Base-by-base conservation (phyloP, 1,140 invertebrate species). In the Macrobrachium nipponense region DNA sequence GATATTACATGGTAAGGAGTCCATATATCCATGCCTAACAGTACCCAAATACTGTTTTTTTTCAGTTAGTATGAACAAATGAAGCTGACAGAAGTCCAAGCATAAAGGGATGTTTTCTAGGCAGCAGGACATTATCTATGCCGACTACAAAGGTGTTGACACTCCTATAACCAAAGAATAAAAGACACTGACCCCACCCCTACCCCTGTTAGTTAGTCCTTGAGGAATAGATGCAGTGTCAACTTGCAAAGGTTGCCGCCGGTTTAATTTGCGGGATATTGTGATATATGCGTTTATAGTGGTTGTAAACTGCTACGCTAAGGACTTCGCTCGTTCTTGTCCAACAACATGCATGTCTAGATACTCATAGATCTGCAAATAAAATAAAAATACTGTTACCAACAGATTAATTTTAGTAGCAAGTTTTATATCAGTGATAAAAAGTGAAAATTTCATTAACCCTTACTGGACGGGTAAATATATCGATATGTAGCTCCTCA, bases 271-370 rank as follows among this genome's bases (percentile, higher is more conserved):
- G 92, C 23, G 96, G 96, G 85, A 96, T 93, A 92, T 99, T 99
- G 91, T 99, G 97, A 91, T 97, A 96, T 90, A 99, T 97, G 90
- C 98, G 93, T 92, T 99, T 99, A 91, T 99, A 99, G 91, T 99
- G 99, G 92, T 99, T 99, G 92, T 99, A 99, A 2, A 99, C 98
- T 44, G 98, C 98, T 8, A 99, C 98, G 51, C 98, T 96, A 14
- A 99, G 92, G n/a, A 99, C 98, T 92, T 99, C 0, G 98, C 98
- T 91, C 96, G 94, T 88, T 99, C 96, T 92, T 99, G 98, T 0
- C 98, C 98, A n/a, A 99, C 95, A 20, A 99, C 98, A 92, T 98
- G 97, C 90, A 95, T 96, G 91, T 99, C 96, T 59, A 99, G 92
- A 92, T 97, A 99, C 90, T 98, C 96, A 92, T 95, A 98, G 87